Base-by-base conservation (phyloP, 2,113 vertebrate species). In the Indri indri region DNA sequence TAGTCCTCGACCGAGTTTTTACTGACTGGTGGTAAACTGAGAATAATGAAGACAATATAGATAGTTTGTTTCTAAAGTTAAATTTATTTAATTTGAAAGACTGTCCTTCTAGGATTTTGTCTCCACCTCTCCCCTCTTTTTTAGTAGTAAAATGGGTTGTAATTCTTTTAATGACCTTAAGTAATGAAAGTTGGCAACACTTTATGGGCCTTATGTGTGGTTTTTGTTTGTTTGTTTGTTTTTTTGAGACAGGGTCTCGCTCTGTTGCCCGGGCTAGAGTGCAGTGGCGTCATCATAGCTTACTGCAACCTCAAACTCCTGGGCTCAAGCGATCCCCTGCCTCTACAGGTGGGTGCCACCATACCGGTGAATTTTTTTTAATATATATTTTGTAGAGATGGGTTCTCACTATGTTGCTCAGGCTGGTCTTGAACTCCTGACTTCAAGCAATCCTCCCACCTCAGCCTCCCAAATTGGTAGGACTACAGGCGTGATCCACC, bases 11-110 rank as follows among this genome's bases (percentile, higher is more conserved):
- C 25, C 45, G 27, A 66, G 40, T 88, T 94, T 85, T 96, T 30
- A 52, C 16, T 76, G 47, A 45, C 63, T 65, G 30, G 27, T 93
- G 59, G 4, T 47, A 90, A 81, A 54, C 16, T 80, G 52, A 94
- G 57, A 45, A 74, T 81, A 94, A 81, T 76, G 47, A 71, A 95
- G 37, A 82, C 32, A 95, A 25, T 61, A 5, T n/a, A 71, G 11
- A 71, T 47, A 59, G 1, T 16, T 66, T 90, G 95, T 63, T 37
- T 5, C 40, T 22, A 76, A 47, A 42, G 50, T 59, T 59, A 47
- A 45, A 45, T 84, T 20, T 84, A 65, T 85, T 80, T 73, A 92
- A 88, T 88, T 92, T 37, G 70, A 94, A 91, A 79, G 82, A 42
- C 30, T 90, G 4, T 57, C 3, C 93, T 94, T 84, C 32, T 77